Evolutionary conservation across 2,888 invertebrate genomes (phyloP), one percentile per base, ranked within the genome.

Genomic region (Seira musarum): DNA sequence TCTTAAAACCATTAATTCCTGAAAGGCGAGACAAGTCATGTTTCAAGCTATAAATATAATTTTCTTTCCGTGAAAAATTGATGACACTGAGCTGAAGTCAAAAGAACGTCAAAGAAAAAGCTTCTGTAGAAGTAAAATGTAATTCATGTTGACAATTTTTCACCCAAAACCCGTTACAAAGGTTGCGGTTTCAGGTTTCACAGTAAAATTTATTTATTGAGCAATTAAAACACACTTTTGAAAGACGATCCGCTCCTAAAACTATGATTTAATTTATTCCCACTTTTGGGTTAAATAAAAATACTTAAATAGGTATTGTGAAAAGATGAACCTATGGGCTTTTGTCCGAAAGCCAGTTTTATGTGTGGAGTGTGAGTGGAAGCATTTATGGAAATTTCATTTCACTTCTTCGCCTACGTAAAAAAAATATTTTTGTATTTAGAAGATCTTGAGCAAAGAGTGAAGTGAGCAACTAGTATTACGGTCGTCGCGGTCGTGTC

Each of bases 1-100:
- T 60, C 10, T 22, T 60, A 60, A 60, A 60, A 21, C 22, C 21
- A 60, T 60, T 60, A 60, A 60, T 60, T 21, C 60, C 60, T 21
- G 13, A 60, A 21, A 60, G 60, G 60, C 60, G 60, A 60, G 60
- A 60, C 60, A 60, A 60, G 60, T 60, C 60, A 60, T 60, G 60
- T 21, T 60, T 21, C 60, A 60, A 21, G 19, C 60, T 60, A 60
- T 21, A 5, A 53, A 53, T 53, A 53, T 13, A 53, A 60, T 60
- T 22, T 60, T 57, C 57, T 40, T 13, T 8, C 30, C 30, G 30
- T 30, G 30, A 30, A 30, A 30, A 30, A 30, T 30, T 30, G 30
- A 30, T 30, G 30, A 30, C 30, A 30, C 30, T 30, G 30, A 30
- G 30, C 30, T 30, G 30, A 30, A 30, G 30, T 30, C 30, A 30